These are phyloP conservation scores for Xylota sylvarum DNA, from an alignment of 2,888 invertebrate genomes.

Conservation along the genomic window DNA sequence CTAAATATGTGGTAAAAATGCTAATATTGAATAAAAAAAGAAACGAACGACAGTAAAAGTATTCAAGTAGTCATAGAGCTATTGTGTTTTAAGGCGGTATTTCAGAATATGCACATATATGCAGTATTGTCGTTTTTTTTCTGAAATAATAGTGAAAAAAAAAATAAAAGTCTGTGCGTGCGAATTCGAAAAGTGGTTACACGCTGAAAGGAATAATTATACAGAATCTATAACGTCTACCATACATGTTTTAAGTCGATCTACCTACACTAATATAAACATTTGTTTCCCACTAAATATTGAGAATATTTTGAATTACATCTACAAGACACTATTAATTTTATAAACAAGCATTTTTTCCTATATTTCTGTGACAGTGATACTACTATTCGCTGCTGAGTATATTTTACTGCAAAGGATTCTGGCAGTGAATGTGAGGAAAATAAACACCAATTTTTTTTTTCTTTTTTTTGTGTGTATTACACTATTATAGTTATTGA, in stretches of 20 bases:
- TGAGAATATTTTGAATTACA: background rate
- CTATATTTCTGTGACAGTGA: slow-evolving; percentile 22
- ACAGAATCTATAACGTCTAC: too few species aligned
- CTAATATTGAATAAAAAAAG: too few species aligned
- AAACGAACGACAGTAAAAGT: too few species aligned
- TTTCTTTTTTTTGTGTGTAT: too few species aligned
- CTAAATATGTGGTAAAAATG: too few species aligned
- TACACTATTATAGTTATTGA: too few species aligned
- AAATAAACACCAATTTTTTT: background rate
- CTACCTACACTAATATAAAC: slow-evolving; percentile 1
- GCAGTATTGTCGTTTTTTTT: background rate
- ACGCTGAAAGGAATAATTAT: too few species aligned
- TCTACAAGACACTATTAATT: slow-evolving; percentile 2
- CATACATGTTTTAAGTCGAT: background rate
- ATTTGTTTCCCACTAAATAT: background rate
- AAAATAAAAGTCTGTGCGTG: background rate
- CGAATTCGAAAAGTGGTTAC: too few species aligned
- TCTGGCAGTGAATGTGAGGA: background rate
- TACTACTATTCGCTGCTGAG: slow-evolving; percentile 9
- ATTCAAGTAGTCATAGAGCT: too few species aligned
- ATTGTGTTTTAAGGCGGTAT: too few species aligned
- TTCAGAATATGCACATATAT: too few species aligned
- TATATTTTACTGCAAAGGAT: slow-evolving; percentile 5
- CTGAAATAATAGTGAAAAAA: background rate
- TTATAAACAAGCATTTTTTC: background rate